Evolutionary conservation across 1,140 invertebrate species (phyloP), one percentile per base, ranked within the genome.

Genomic region (Drosophila kohkoa): DNA sequence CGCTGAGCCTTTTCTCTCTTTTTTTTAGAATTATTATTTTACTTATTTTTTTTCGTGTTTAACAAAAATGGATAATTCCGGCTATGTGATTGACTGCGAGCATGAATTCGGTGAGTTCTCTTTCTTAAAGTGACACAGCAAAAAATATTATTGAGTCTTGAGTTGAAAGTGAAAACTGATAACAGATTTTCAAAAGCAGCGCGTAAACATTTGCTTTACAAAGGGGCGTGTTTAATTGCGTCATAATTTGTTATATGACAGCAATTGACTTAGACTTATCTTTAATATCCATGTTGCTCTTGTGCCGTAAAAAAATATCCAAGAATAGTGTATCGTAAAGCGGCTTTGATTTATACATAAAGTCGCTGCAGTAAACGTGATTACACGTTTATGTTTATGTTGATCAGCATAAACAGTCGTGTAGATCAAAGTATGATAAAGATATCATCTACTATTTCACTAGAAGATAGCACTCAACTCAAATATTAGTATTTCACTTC

Each of bases 41-140:
- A 5, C 7, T 13, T 13, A 5, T 58, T 41, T 49, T 20, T 35
- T 45, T 54, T 32, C 16, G 5, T 11, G 7, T 51, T 59, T 5
- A 59, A 48, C 10, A 16, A 45, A 4, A 51, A 91, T 91, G 89
- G 85, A 91, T 77, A 91, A 91, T 78, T 68, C 66, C 13, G 80
- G 54, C 0, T 91, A 87, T 75, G 70, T 90, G 4, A 73, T 79
- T 11, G 82, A 91, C 28, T 77, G 82, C 32, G 90, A 90, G 6
- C 57, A 45, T 11, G 77, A 81, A 55, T 73, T 73, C 38, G 89
- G 89, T 91, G 62, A 91, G 83, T 78, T 51, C 8, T 20, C n/a
- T 25, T 16, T 5, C 4, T 30, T 4, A 32, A 6, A 32, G 4
- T 30, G 3, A 30, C 6, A 16, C 0, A 15, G 0, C 15, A 7